Conservation (phyloP, 1,140 invertebrate species). For the Muscidifurax raptorellus region DNA sequence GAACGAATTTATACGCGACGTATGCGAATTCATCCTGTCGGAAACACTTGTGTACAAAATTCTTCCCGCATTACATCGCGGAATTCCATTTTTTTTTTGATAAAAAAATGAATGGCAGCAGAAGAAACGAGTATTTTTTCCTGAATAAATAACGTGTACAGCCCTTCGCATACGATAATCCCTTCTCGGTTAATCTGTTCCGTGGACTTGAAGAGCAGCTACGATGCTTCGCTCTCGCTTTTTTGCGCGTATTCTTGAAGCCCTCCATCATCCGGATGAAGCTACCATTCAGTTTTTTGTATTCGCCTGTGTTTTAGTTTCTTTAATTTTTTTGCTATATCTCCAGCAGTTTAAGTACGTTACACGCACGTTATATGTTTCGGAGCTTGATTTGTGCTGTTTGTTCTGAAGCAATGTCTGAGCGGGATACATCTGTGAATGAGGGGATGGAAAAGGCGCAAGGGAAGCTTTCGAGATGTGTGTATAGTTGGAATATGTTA, state of each 20-base stretch:
- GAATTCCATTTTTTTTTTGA: too few species aligned
- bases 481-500: too few species aligned
- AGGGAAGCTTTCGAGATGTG: neutral
- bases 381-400: neutral
- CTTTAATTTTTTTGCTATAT: neutral
- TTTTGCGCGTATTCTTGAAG: conserved; percentile 25
- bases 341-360: conserved; percentile 6
- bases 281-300: conserved; percentile 29
- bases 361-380: neutral
- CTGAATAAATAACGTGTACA: conserved; percentile 47
- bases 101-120: neutral
- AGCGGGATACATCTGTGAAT: neutral
- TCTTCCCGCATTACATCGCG: too few species aligned
- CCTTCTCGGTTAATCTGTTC: conserved; percentile 39
- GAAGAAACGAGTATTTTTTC: conserved; percentile 20
- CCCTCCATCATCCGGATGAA: conserved; percentile 37
- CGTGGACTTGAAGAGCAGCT: neutral
- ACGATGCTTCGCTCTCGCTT: neutral
- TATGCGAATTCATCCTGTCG: neutral
- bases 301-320: neutral
- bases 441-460: neutral
- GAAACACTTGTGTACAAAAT: neutral
- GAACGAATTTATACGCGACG: too few species aligned
- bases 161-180: conserved; percentile 41
- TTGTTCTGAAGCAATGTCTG: neutral